Evolutionary conservation across 2,888 invertebrate genomes (phyloP).

Genomic region (Eupithecia dodoneata): DNA sequence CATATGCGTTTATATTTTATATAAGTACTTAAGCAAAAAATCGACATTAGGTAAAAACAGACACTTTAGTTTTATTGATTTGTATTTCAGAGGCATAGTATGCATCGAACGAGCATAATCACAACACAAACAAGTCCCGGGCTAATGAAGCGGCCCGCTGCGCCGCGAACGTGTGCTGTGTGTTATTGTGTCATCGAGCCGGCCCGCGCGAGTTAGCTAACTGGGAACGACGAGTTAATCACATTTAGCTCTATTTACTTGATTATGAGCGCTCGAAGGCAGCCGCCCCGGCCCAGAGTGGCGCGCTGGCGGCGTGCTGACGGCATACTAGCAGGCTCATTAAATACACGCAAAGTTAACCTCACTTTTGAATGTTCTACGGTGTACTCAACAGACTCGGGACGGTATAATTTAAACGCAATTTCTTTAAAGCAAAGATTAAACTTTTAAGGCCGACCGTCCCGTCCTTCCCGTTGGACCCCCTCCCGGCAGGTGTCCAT

Average conservation of each 20-base stretch:
- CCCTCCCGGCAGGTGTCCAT: constrained; percentile 22
- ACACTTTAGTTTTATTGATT: no score
- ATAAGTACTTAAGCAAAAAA: not conserved
- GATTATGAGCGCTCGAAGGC: not conserved
- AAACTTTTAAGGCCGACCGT: constrained; percentile 16
- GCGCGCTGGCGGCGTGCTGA: not conserved
- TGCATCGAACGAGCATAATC: no score
- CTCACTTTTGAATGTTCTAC: not conserved
- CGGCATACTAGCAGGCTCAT: not conserved
- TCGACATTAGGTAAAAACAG: not conserved
- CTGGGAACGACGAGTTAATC: constrained; percentile 5
- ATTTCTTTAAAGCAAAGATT: constrained; percentile 14
- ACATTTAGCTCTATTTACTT: constrained; percentile 5
- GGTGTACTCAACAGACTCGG: not conserved
- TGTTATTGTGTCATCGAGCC: constrained; percentile 18
- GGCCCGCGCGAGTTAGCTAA: not conserved
- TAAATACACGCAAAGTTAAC: not conserved
- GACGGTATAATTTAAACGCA: not conserved
- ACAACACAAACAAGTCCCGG: not conserved
- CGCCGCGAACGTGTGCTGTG: constrained; percentile 9
- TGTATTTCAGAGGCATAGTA: no score
- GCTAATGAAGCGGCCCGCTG: not conserved
- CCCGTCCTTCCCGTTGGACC: constrained; percentile 11
- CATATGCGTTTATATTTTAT: no score
- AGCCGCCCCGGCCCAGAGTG: not conserved